A percentile compares a stretch with the other conserved stretches of the same genome.
Evolutionary conservation across 1,140 invertebrate genomes (phyloP).

Genomic region (Lordiphosa collinella): DNA sequence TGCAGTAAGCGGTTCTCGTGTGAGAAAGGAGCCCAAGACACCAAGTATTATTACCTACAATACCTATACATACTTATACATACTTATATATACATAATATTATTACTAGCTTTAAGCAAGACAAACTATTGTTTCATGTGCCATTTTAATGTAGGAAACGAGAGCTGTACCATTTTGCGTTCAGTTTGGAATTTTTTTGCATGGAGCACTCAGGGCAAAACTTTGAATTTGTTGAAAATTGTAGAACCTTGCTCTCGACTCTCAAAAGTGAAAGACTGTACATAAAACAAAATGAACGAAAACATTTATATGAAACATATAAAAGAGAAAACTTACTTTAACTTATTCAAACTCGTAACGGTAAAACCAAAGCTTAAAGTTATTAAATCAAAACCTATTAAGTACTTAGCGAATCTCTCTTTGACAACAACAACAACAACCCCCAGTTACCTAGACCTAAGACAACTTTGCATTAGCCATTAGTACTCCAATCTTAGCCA

Average conservation of each 20-base stretch:
- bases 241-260: conserved; percentile 72
- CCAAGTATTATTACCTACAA: conserved; percentile 69
- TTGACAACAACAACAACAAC: no score
- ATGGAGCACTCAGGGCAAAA: conserved; percentile 75
- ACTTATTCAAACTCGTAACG: conserved; percentile 28
- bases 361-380: conserved; percentile 51
- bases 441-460: conserved; percentile 7
- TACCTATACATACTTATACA: conserved; percentile 25
- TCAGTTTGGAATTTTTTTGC: conserved; percentile 39
- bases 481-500: conserved; percentile 10
- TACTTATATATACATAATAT: conserved; percentile 31
- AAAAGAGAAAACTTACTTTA: conserved; percentile 54
- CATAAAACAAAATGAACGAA: conserved; percentile 44
- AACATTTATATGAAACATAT: conserved; percentile 47
- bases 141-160: conserved; percentile 65
- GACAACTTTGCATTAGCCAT: background rate
- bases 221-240: conserved; percentile 36
- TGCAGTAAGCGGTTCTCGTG: conserved; percentile 57
- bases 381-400: conserved; percentile 70
- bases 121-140: conserved; percentile 74
- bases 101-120: conserved; percentile 46
- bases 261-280: conserved; percentile 78
- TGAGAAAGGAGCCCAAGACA: conserved; percentile 46
- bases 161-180: conserved; percentile 15
- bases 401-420: no score